Conservation (phyloP, 2,113 vertebrate species). For the Xenopus borealis region DNA sequence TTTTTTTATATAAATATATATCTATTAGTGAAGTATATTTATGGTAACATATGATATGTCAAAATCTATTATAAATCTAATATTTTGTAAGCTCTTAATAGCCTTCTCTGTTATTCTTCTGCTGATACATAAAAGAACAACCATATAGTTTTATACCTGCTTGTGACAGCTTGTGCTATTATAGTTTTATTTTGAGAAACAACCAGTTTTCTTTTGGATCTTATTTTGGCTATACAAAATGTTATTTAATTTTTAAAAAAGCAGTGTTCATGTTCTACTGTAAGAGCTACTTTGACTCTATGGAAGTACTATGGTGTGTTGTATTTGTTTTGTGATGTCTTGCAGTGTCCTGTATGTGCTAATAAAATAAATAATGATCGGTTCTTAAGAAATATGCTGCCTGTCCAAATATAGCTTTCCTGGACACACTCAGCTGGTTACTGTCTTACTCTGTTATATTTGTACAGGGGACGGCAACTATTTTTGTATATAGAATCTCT, state of each 20-base stretch:
- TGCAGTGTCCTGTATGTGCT: conserved; percentile 71
- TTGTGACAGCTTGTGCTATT: conserved; percentile 4
- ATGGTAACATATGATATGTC: conserved; percentile 2
- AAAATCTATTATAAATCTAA: conserved; percentile 1
- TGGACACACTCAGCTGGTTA: too few relatives aligned
- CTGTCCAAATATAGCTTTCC: too few relatives aligned
- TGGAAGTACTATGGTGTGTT: conserved; percentile 65
- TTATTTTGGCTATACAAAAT: conserved; percentile 53
- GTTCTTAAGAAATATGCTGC: conserved; percentile 60
- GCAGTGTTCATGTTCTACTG: conserved; percentile 68
- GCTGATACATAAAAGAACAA: not conserved
- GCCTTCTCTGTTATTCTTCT: conserved; percentile 13
- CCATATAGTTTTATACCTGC: conserved; percentile 19
- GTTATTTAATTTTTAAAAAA: conserved; percentile 52
- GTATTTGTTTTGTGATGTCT: conserved; percentile 77
- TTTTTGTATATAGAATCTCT: too few relatives aligned
- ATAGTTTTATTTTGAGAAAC: not conserved
- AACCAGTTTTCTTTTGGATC: conserved; percentile 52
- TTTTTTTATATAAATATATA: too few relatives aligned
- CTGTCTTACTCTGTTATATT: too few relatives aligned
- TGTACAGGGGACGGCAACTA: too few relatives aligned
- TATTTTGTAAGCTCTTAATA: conserved; percentile 24
- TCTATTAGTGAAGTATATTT: conserved; percentile 11
- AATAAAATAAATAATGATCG: conserved; percentile 69
- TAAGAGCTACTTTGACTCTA: conserved; percentile 46